phyloP scores from a whole-genome alignment of 2,113 vertebrate genomes.

The Chascanopsetta lugubris region DNA sequence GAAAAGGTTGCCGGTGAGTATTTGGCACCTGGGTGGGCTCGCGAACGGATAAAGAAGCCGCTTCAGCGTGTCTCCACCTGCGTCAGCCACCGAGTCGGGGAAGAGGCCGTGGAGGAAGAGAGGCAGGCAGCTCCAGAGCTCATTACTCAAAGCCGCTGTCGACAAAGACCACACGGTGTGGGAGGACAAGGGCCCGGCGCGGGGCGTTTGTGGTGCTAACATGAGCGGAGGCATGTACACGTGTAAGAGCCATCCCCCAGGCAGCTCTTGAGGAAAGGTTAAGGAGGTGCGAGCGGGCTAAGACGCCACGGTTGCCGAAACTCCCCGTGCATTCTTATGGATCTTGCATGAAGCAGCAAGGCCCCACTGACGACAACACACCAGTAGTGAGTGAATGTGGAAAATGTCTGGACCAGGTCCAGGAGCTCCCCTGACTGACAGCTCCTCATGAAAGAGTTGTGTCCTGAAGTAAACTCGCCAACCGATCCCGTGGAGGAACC shows the following conservation, averaged over 20 bases:
- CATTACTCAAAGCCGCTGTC: slow-evolving; percentile 68
- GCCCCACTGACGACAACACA: slow-evolving; percentile 44
- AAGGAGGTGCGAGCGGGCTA: slow-evolving; percentile 18
- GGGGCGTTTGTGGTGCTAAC: not conserved
- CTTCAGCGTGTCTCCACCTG: slow-evolving; percentile 75
- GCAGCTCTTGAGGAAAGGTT: slow-evolving; percentile 27
- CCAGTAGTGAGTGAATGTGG: slow-evolving; percentile 58
- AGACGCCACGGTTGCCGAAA: no score
- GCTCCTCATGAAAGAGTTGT: slow-evolving; percentile 64
- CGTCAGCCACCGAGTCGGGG: slow-evolving; percentile 43
- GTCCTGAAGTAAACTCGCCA: slow-evolving; percentile 71
- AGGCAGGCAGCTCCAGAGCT: slow-evolving; percentile 41
- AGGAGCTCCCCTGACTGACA: slow-evolving; percentile 66
- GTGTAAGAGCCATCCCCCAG: slow-evolving; percentile 11
- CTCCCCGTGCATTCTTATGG: slow-evolving; percentile 37
- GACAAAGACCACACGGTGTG: slow-evolving; percentile 55
- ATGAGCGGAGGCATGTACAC: slow-evolving; percentile 2
- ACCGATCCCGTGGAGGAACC: slow-evolving; percentile 52
- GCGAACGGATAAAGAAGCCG: slow-evolving; percentile 40
- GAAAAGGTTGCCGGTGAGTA: slow-evolving; percentile 38
- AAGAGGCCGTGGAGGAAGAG: slow-evolving; percentile 37
- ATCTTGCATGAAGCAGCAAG: slow-evolving; percentile 33
- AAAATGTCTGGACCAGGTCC: slow-evolving; percentile 64
- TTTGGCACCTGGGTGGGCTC: slow-evolving; percentile 74
- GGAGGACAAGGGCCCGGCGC: slow-evolving; percentile 19